Evolutionary conservation across 2,797 vertebrate genomes (phyloP), one percentile per base, ranked within the genome.

Genomic region (Phrynocephalus vlangalii): DNA sequence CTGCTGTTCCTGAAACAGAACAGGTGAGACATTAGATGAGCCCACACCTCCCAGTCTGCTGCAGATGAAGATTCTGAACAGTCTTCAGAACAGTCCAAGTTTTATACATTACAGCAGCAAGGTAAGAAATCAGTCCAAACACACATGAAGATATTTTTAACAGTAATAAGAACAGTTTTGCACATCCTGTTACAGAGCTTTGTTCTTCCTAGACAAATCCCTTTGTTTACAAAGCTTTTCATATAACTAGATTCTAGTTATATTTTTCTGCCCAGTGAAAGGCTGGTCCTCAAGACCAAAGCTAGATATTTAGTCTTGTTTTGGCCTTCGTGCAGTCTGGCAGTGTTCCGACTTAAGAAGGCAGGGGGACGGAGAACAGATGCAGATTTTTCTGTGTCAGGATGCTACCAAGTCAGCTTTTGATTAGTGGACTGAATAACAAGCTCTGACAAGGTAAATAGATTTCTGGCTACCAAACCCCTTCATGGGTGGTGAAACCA

Each of bases 381-480:
- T 94, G 95, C 92, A 87, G 88, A 92, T 88, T 93, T 94, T 88
- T 93, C 88, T 50, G 82, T 92, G 93, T 93, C 80, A 87, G 93
- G 94, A 94, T 87, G 92, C 94, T 93, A 94, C 93, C 71, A 90
- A 90, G 92, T 91, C 94, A 92, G 95, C 91, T 77, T 85, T 90
- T 96, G 96, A 96, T 96, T 94, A 96, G 96, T 94, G 93, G 91
- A 92, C 91, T 96, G 93, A 90, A 85, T 96, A 95, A 96, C 94
- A 86, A 88, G 83, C 88, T 93, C 92, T 94, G 96, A 95, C 95
- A 96, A 90, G 91, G 92, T 89, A 70, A 86, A 87, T 94, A 95
- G 94, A 93, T 94, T 96, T 92, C 95, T 96, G 95, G 95, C 94
- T 94, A 89, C 89, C 92, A 92, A 94, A 94, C 93, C 60, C 93